These are phyloP conservation scores for Popillia japonica DNA, from an alignment of 1,140 invertebrate species.

Conservation along the genomic window DNA sequence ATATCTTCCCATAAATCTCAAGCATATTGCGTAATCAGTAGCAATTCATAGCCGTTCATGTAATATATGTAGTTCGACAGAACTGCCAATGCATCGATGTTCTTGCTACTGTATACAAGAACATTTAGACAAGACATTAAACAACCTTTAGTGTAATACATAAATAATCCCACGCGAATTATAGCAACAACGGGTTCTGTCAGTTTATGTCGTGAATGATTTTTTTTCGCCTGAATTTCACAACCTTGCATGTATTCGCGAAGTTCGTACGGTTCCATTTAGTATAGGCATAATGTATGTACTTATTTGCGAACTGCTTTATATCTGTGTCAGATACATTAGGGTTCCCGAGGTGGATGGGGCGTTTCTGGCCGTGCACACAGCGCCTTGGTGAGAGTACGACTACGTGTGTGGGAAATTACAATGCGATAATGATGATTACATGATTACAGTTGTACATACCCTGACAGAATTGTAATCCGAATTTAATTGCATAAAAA, in stretches of 20 bases:
- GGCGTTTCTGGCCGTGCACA: not conserved
- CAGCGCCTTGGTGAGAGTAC: not conserved
- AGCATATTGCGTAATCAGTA: not conserved
- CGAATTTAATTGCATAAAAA: not conserved
- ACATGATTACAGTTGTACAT: not conserved
- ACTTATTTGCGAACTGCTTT: conserved; percentile 11
- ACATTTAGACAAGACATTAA: conserved; percentile 16
- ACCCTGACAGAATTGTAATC: not conserved
- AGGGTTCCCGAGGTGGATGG: not conserved
- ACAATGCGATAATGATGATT: not conserved
- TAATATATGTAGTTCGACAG: not conserved
- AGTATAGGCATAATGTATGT: not conserved
- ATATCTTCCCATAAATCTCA: not conserved
- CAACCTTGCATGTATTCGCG: not conserved
- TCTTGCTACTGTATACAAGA: not conserved
- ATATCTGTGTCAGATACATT: conserved; percentile 19
- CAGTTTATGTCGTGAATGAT: conserved; percentile 14
- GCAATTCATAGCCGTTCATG: not conserved
- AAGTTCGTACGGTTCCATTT: not conserved
- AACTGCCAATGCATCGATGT: not conserved
- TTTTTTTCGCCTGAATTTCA: conserved; percentile 14
- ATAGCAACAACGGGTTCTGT: conserved; percentile 14
- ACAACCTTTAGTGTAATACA: not conserved
- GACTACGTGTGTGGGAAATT: not conserved
- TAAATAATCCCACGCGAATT: conserved; percentile 10